phyloP scores from a whole-genome alignment of 2,113 vertebrate genomes.

The Corythaeola cristata region DNA sequence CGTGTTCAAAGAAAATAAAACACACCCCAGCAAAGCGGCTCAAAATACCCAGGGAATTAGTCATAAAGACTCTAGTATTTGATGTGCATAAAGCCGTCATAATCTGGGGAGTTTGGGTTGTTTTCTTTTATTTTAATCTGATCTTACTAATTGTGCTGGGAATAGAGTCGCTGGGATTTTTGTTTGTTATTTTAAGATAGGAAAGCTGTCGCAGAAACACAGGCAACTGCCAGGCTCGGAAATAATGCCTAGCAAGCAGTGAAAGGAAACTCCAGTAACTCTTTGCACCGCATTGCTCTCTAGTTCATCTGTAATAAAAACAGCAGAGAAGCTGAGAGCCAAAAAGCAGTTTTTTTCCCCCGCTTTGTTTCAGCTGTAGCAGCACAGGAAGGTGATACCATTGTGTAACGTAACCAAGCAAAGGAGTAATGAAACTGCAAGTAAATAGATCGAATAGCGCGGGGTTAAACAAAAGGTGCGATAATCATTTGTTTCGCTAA shows the following conservation, averaged over 20 bases:
- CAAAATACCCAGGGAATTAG: background rate
- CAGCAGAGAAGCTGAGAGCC: slow-evolving; percentile 31
- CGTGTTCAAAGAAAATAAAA: background rate
- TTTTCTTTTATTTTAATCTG: background rate
- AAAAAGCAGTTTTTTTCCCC: background rate
- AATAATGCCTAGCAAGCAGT: background rate
- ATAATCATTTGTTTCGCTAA: slow-evolving; percentile 53
- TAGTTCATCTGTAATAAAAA: background rate
- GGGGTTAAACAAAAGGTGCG: slow-evolving; percentile 40
- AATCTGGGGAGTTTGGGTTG: background rate
- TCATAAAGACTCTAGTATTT: background rate
- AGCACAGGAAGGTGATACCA: slow-evolving; percentile 40
- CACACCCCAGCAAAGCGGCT: background rate
- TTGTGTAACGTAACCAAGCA: slow-evolving; percentile 28
- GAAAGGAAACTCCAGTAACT: slow-evolving; percentile 48
- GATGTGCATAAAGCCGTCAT: background rate
- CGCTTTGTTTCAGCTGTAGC: slow-evolving; percentile 15
- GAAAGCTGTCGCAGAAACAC: slow-evolving; percentile 2
- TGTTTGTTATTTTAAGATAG: slow-evolving; percentile 45
- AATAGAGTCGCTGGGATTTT: background rate
- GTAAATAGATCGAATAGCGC: slow-evolving; percentile 37
- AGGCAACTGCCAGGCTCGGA: background rate
- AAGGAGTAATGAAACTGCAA: slow-evolving; percentile 32
- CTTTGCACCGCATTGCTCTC: background rate
- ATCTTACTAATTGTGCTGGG: background rate